These are phyloP conservation scores for Nephotettix cincticeps DNA, from an alignment of 1,140 invertebrate genomes.

Conservation along the genomic window DNA sequence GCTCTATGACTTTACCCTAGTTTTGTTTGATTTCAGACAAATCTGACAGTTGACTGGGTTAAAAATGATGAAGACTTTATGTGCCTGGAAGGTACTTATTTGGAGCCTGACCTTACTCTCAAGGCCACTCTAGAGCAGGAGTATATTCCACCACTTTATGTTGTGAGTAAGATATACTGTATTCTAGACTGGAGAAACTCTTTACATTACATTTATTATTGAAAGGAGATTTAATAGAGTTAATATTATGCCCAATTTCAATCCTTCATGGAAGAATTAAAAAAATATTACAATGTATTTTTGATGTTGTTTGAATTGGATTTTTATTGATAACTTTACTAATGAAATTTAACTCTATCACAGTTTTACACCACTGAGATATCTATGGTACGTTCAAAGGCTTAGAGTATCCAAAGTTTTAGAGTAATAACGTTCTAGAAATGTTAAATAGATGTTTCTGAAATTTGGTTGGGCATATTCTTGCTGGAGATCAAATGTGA, in stretches of 20 bases:
- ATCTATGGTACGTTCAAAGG: no score
- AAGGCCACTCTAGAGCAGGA: constrained; percentile 57
- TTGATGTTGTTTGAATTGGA: background rate
- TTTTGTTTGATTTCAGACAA: constrained; percentile 55
- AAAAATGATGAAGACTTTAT: constrained; percentile 62
- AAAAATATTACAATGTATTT: no score
- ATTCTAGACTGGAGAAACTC: constrained; percentile 28
- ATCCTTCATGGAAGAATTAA: background rate
- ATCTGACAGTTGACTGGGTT: constrained; percentile 71
- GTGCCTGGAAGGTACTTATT: constrained; percentile 56
- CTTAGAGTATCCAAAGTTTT: no score
- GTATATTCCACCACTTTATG: constrained; percentile 59
- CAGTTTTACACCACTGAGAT: no score
- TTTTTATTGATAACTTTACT: background rate
- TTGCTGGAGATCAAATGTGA: no score
- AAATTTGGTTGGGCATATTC: no score
- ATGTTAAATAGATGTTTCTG: no score
- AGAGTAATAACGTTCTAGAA: no score
- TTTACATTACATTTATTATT: constrained; percentile 26
- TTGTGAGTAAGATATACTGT: constrained; percentile 57
- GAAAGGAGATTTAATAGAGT: background rate
- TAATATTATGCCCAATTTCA: constrained; percentile 10
- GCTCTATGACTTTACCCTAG: background rate
- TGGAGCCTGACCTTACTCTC: constrained; percentile 51
- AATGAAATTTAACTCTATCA: no score